Evolutionary conservation across 2,113 vertebrate genomes (phyloP).

Genomic region (Syngnathus typhle): DNA sequence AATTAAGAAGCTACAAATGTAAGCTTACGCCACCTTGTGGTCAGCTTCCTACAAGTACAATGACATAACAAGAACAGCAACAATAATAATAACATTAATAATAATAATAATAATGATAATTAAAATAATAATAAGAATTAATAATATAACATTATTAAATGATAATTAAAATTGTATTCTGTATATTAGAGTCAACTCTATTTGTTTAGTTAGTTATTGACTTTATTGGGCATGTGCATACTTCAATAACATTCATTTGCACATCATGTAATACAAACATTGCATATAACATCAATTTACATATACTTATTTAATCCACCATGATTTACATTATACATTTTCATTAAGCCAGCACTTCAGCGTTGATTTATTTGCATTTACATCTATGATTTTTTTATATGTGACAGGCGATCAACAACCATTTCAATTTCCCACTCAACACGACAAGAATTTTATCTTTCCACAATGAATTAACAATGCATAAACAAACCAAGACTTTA

Average conservation of each 20-base stretch:
- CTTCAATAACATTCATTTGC: conserved; percentile 67
- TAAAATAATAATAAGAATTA: too few relatives aligned
- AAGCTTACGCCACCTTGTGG: conserved; percentile 60
- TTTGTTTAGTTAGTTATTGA: conserved; percentile 46
- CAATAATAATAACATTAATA: background rate
- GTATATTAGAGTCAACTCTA: background rate
- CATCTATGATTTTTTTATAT: conserved; percentile 44
- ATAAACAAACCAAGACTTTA: conserved; percentile 46
- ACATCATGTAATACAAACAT: conserved; percentile 73
- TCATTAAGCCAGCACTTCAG: conserved; percentile 36
- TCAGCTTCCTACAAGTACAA: conserved; percentile 18
- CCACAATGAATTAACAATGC: conserved; percentile 53
- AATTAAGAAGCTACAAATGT: conserved; percentile 11
- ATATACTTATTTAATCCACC: conserved; percentile 62
- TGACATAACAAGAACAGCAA: background rate
- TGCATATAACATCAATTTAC: conserved; percentile 73
- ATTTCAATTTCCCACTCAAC: conserved; percentile 54
- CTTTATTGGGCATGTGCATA: conserved; percentile 72
- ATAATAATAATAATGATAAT: too few relatives aligned
- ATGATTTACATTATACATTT: conserved; percentile 58
- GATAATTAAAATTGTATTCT: background rate
- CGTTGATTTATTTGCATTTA: conserved; percentile 47
- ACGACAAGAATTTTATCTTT: conserved; percentile 44
- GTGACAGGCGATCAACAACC: conserved; percentile 61
- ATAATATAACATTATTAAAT: too few relatives aligned